Evolutionary conservation across 2,797 vertebrate genomes (phyloP).

Genomic region (Poecile montanus): DNA sequence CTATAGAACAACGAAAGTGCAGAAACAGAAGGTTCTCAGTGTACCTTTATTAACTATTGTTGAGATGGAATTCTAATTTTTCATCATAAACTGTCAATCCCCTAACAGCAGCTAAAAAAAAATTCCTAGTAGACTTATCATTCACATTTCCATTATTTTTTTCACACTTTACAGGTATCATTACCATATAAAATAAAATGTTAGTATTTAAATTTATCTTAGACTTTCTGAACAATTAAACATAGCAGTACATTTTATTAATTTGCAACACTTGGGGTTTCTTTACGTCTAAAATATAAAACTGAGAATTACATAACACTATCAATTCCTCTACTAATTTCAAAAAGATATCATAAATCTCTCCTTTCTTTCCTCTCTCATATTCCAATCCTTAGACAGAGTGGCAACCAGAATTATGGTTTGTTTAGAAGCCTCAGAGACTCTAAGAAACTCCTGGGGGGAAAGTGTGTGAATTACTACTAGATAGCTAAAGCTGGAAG

Average conservation of each 20-base stretch:
- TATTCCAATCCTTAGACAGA: not conserved
- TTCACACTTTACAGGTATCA: not conserved
- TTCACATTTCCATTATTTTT: not conserved
- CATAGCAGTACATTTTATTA: not conserved
- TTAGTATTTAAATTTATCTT: not conserved
- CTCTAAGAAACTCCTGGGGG: not conserved
- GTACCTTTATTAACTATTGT: not conserved
- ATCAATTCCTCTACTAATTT: not conserved
- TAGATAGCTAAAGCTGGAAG: constrained; percentile 48
- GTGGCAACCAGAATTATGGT: not conserved
- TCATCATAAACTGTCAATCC: not conserved
- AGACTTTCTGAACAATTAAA: not conserved
- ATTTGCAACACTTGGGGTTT: not conserved
- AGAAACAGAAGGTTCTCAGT: not conserved
- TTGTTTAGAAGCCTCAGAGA: constrained; percentile 30
- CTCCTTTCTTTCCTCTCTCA: not conserved
- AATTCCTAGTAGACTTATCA: not conserved
- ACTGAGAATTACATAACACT: not conserved
- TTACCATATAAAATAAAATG: not conserved
- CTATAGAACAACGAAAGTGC: not conserved
- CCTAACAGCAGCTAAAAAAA: not conserved
- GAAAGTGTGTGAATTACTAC: not conserved
- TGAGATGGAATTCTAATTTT: not conserved
- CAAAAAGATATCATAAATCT: not conserved
- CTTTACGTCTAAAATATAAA: not conserved